Evolutionary conservation across 2,113 vertebrate species (phyloP).

Genomic region (Zosterops hypoxanthus): DNA sequence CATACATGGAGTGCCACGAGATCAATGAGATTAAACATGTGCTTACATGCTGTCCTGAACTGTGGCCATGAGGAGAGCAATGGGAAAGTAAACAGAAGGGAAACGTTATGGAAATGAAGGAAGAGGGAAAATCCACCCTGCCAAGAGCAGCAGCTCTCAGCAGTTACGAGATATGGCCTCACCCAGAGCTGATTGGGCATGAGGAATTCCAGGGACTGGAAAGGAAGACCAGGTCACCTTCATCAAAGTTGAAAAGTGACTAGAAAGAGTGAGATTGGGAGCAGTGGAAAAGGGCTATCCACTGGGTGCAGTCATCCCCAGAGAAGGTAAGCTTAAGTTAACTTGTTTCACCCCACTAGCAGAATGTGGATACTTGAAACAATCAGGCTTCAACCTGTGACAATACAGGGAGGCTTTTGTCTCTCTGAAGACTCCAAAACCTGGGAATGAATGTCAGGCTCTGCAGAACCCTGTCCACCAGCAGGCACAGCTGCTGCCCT

Average conservation of each 20-base stretch:
- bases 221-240: neutral
- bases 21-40: conserved; percentile 59
- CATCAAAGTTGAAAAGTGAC: neutral
- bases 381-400: neutral
- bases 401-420: neutral
- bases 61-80: conserved; percentile 47
- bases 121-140: conserved; percentile 24
- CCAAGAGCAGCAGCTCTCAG: conserved; percentile 17
- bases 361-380: neutral
- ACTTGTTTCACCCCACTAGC: neutral
- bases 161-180: neutral
- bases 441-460: neutral
- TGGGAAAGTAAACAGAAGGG: conserved; percentile 53
- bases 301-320: fast-evolving
- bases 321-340: neutral
- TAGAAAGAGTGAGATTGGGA: neutral
- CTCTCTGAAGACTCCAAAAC: neutral
- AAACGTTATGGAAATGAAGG: conserved; percentile 57
- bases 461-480: neutral
- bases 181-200: neutral
- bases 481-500: neutral
- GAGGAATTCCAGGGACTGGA: neutral
- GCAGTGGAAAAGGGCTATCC: neutral
- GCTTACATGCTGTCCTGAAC: conserved; percentile 53
- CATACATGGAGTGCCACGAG: neutral